These are phyloP conservation scores for Saturnia pavonia DNA, from an alignment of 2,888 invertebrate species.

Conservation along the genomic window DNA sequence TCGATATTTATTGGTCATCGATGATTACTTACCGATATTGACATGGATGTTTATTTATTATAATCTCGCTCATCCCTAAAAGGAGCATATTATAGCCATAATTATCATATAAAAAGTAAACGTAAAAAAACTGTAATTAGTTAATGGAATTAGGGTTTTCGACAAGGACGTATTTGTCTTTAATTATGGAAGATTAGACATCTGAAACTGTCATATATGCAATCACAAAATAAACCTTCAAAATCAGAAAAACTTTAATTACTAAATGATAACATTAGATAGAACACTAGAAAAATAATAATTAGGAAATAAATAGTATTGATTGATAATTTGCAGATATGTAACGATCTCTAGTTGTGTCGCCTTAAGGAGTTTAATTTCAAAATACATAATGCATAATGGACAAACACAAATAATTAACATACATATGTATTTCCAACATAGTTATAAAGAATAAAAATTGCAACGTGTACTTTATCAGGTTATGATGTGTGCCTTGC, in stretches of 20 bases:
- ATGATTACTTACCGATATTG: too few species aligned
- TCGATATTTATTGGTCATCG: too few species aligned
- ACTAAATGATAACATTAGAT: not conserved
- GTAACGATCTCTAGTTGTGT: not conserved
- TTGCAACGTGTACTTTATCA: conserved; percentile 35
- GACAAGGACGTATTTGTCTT: not conserved
- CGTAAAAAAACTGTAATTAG: not conserved
- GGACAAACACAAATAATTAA: not conserved
- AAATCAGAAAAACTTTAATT: not conserved
- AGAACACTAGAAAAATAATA: not conserved
- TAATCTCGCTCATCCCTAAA: too few species aligned
- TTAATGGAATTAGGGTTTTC: not conserved
- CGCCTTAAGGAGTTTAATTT: not conserved
- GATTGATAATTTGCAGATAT: not conserved
- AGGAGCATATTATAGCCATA: too few species aligned
- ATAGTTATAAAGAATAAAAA: conserved; percentile 23
- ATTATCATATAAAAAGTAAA: not conserved
- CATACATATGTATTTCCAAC: not conserved
- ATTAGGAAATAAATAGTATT: not conserved
- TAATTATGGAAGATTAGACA: not conserved
- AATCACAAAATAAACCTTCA: not conserved
- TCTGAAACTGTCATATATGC: too few species aligned
- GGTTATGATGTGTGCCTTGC: conserved; percentile 16
- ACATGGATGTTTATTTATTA: too few species aligned
- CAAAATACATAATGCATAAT: not conserved